These are phyloP conservation scores for Eudasyphora cyanicolor DNA, from an alignment of 2,888 invertebrate species.

Conservation along the genomic window DNA sequence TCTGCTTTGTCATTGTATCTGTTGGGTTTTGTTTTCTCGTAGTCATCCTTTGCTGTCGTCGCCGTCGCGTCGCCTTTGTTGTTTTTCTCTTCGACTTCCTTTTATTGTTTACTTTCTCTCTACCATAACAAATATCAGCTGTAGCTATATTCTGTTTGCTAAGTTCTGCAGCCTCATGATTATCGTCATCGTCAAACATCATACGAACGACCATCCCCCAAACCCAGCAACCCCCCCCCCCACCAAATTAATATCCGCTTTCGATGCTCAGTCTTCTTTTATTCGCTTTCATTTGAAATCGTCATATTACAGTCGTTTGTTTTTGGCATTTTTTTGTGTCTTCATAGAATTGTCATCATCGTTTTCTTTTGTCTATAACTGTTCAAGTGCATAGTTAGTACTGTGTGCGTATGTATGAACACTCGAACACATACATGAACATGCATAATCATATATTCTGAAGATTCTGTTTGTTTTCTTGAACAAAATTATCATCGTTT, in stretches of 20 bases:
- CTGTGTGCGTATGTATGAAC: not conserved
- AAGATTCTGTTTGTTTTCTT: not conserved
- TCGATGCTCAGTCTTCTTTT: not conserved
- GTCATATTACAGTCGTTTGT: not conserved
- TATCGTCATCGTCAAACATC: not conserved
- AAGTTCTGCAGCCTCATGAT: not conserved
- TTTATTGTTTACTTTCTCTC: constrained; percentile 36
- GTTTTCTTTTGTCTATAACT: not conserved
- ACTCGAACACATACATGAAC: not conserved
- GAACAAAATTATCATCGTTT: not conserved
- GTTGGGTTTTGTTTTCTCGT: not conserved
- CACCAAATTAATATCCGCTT: not conserved
- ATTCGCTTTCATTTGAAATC: not conserved
- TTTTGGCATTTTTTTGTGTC: not conserved
- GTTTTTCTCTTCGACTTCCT: constrained; percentile 6
- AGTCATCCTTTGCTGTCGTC: not conserved
- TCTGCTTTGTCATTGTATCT: not conserved
- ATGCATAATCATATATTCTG: not conserved
- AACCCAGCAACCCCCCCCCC: not conserved
- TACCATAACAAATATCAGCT: constrained; percentile 46
- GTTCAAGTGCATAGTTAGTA: not conserved
- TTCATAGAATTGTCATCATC: constrained; percentile 1
- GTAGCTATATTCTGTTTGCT: constrained; percentile 17
- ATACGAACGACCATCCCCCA: too few relatives aligned
- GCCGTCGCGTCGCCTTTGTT: not conserved